A percentile compares a stretch with the other conserved stretches of the same genome.
These are phyloP conservation scores for Magallana angulata DNA, from an alignment of 1,140 invertebrate species.

Conservation along the genomic window DNA sequence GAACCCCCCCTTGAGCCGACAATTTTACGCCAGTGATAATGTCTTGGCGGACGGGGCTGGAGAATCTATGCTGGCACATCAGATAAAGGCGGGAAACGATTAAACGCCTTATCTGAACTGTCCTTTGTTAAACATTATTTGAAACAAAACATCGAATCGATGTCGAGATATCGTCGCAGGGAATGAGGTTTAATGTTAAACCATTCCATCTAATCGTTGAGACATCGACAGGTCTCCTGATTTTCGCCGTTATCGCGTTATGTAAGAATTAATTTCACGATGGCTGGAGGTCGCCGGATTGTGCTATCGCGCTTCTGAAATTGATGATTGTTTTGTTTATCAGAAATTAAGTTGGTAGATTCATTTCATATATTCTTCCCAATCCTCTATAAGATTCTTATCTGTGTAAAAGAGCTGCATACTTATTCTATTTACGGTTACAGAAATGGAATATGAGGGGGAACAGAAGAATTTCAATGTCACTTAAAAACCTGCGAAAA, in stretches of 20 bases:
- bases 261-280: constrained; percentile 26
- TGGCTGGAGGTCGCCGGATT: constrained; percentile 12
- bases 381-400: constrained; percentile 6
- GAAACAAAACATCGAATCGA: constrained; percentile 37
- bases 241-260: constrained; percentile 15
- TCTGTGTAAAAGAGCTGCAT: neutral
- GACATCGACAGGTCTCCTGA: constrained; percentile 14
- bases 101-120: neutral
- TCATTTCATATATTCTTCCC: neutral
- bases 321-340: constrained; percentile 29
- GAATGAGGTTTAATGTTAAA: constrained; percentile 35
- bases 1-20: constrained; percentile 17
- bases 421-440: neutral
- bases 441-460: neutral
- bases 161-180: constrained; percentile 28
- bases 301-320: neutral
- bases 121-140: constrained; percentile 35
- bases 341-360: constrained; percentile 27
- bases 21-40: constrained; percentile 30
- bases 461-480: neutral
- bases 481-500: too few relatives aligned
- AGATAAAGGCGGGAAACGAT: constrained; percentile 37
- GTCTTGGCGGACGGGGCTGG: neutral
- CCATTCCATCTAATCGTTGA: constrained; percentile 8
- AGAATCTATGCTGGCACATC: neutral